These are phyloP conservation scores for Diadema setosum DNA, from an alignment of 35 echinoderm and acorn worm species.

Conservation along the genomic window DNA sequence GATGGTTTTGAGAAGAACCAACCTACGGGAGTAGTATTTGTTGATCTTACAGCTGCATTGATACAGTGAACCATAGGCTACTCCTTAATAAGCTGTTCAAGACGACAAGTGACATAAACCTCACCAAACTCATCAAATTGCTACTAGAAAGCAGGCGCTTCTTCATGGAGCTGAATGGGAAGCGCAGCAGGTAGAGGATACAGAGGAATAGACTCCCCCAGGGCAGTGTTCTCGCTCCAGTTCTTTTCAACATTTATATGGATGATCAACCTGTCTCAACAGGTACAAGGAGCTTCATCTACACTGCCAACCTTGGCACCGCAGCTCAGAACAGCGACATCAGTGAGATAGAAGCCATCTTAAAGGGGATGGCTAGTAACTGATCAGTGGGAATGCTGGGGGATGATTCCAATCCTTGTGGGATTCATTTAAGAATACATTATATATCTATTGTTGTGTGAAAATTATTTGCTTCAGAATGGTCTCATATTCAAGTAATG, in stretches of 20 bases:
- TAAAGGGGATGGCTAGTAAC: too few species aligned
- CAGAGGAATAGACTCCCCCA: too few species aligned
- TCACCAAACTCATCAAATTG: conserved; percentile 30
- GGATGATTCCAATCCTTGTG: too few species aligned
- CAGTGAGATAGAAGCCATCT: neutral
- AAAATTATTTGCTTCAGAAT: too few species aligned
- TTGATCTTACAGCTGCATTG: too few species aligned
- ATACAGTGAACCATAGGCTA: too few species aligned
- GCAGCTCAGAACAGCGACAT: neutral
- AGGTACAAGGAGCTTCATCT: conserved; percentile 21
- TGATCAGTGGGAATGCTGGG: too few species aligned
- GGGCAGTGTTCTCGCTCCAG: conserved; percentile 39
- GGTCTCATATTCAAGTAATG: too few species aligned
- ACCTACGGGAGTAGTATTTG: too few species aligned
- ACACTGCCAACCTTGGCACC: conserved; percentile 1
- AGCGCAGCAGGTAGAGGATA: conserved; percentile 22
- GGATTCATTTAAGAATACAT: too few species aligned
- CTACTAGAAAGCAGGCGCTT: conserved; percentile 27
- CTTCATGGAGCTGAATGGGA: conserved; percentile 17
- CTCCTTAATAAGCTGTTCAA: too few species aligned
- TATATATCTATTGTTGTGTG: too few species aligned
- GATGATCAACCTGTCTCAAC: neutral
- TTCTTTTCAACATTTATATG: conserved; percentile 23
- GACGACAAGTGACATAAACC: neutral
- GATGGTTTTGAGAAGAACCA: conserved; percentile 64